Evolutionary conservation across 2,113 vertebrate species (phyloP), one percentile per base, ranked within the genome.

Genomic region (Istiophorus platypterus): DNA sequence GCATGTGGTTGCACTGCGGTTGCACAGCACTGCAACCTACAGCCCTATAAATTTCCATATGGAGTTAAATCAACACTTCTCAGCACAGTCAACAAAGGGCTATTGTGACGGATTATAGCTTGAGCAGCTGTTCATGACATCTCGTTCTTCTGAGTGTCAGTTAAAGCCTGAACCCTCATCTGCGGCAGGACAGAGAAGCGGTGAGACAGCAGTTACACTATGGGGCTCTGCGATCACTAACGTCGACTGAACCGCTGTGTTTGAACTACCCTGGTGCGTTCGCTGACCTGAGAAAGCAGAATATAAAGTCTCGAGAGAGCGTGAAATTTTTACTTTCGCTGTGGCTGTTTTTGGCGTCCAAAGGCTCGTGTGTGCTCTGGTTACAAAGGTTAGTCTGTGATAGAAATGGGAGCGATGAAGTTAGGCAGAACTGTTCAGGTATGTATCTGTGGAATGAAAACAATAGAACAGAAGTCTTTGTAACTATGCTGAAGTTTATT

Each of bases 221-320:
- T 39, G 47, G 7, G 72, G 73, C 54, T 73, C 64, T 75, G 49
- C 81, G 64, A 71, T 85, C 69, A 75, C 82, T 82, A 78, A 80
- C 82, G 85, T 70, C 34, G 4, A 70, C 67, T 86, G 74, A 79
- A 91, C 86, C 72, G 49, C 64, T 10, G 22, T 49, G 45, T 15
- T 34, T 34, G 6, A 10, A 45, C 27, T 52, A 1, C 17, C 0
- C 0, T 13, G 12, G 41, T 42, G 41, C 4, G 3, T 47, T 15
- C 2, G 17, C 49, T 31, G 18, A 26, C 15, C 24, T 29, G 34
- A 59, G 14, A 61, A 65, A 52, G 12, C 47, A 42, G 7, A 47
- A 41, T 14, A 17, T 27, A 42, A 66, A 20, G 17, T 41, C 57
- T 63, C 27, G 26, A 15, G 3, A 27, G 17, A 57, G 64, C 26